Evolutionary conservation across 2,113 vertebrate species (phyloP).

Genomic region (Tylochromis polylepis): DNA sequence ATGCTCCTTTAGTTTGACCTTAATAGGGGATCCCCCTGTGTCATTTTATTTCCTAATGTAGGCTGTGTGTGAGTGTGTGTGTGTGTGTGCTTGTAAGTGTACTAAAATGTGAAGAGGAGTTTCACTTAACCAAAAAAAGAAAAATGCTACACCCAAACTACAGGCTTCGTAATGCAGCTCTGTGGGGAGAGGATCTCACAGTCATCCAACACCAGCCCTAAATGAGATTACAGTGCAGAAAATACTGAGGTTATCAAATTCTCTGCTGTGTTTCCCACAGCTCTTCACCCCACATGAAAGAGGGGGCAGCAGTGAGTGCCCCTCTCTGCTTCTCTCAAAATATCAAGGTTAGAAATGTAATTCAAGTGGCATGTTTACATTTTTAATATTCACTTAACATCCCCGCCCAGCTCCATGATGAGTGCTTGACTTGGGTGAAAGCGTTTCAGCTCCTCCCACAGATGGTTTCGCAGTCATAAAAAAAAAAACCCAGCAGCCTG

Average conservation of each 20-base stretch:
- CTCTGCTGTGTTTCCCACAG: not conserved
- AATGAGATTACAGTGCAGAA: constrained; percentile 53
- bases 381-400: not conserved
- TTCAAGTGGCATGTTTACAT: not conserved
- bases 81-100: not conserved
- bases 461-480: not conserved
- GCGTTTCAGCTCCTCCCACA: not conserved
- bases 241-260: constrained; percentile 16
- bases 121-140: not conserved
- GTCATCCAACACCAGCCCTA: constrained; percentile 41
- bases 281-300: not conserved
- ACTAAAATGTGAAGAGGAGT: not conserved
- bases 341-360: not conserved
- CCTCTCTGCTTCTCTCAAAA: not conserved
- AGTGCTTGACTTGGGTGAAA: not conserved
- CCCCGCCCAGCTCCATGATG: not conserved
- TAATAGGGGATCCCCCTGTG: not conserved
- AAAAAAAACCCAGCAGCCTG: not conserved
- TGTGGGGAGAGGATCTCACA: not conserved
- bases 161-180: not conserved
- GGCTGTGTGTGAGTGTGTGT: not conserved
- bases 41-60: not conserved
- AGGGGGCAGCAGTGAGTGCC: not conserved
- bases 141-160: not conserved
- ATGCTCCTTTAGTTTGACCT: not conserved